Evolutionary conservation across 2,113 vertebrate genomes (phyloP).

Genomic region (Circaetus cinerascens): DNA sequence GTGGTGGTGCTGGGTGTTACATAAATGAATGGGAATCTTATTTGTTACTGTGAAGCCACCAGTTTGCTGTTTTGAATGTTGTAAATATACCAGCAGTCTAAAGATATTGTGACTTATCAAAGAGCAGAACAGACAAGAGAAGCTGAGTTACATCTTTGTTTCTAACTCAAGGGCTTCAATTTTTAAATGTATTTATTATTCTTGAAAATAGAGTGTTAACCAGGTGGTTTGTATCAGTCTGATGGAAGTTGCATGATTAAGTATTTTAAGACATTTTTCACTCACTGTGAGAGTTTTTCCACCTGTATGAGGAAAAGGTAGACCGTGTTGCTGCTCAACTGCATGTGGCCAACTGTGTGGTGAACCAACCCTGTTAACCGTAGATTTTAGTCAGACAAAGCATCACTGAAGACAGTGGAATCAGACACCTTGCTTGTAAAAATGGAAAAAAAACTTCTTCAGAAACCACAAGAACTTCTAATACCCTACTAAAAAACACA

Average conservation of each 20-base stretch:
- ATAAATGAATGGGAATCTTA: background rate
- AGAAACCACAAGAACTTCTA: background rate
- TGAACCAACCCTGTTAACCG: background rate
- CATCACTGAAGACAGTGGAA: background rate
- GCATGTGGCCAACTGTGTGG: background rate
- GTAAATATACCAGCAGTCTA: background rate
- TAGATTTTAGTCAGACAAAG: background rate
- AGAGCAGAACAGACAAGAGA: background rate
- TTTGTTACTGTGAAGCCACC: background rate
- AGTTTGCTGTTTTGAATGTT: background rate
- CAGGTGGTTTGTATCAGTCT: background rate
- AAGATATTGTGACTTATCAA: background rate
- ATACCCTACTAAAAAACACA: background rate
- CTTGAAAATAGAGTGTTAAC: background rate
- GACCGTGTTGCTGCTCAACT: background rate
- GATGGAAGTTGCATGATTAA: background rate
- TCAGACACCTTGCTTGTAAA: background rate
- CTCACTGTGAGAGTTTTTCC: background rate
- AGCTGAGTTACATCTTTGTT: background rate
- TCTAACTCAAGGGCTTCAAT: background rate
- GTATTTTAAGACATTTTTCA: background rate
- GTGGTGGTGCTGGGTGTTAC: background rate
- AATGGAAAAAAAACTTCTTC: background rate
- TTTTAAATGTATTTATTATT: background rate
- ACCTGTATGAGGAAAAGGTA: background rate